phyloP scores from a whole-genome alignment of 2,888 invertebrate species.

The Stomorhina lunata region DNA sequence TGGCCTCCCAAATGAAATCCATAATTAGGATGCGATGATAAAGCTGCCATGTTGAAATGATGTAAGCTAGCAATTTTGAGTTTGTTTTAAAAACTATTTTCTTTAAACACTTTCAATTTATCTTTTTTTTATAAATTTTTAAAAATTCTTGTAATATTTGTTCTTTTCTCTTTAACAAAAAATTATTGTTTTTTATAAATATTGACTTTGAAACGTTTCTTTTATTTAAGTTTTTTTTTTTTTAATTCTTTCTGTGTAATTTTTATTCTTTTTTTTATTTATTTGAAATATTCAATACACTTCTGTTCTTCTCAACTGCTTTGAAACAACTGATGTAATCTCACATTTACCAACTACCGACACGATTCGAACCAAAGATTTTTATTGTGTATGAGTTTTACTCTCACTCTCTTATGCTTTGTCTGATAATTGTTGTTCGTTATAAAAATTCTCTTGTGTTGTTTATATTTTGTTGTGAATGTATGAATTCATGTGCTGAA shows the following conservation, averaged over 20 bases:
- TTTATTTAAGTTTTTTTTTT: conserved; percentile 19
- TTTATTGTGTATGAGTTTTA: conserved; percentile 2
- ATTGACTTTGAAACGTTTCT: conserved; percentile 45
- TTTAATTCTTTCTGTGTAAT: conserved; percentile 38
- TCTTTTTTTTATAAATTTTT: too few relatives aligned
- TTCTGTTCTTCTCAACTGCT: conserved; percentile 74
- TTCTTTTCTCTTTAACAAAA: too few relatives aligned
- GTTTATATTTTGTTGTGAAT: neutral
- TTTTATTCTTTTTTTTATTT: conserved; percentile 48
- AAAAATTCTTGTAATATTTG: too few relatives aligned
- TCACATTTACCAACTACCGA: conserved; percentile 72
- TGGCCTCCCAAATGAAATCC: conserved; percentile 79
- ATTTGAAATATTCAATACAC: conserved; percentile 2
- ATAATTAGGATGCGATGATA: conserved; percentile 80
- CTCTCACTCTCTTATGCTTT: conserved; percentile 57
- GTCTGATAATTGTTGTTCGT: neutral
- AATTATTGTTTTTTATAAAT: conserved; percentile 49
- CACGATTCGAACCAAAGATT: conserved; percentile 71
- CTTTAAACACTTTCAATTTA: too few relatives aligned
- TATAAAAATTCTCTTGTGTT: neutral
- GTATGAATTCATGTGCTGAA: conserved; percentile 57
- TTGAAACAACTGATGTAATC: conserved; percentile 74
- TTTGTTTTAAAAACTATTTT: too few relatives aligned
- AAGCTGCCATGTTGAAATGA: conserved; percentile 76
- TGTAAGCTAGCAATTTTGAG: conserved; percentile 54